Evolutionary conservation across 2,113 vertebrate species (phyloP).

Genomic region (Erinaceus europaeus): DNA sequence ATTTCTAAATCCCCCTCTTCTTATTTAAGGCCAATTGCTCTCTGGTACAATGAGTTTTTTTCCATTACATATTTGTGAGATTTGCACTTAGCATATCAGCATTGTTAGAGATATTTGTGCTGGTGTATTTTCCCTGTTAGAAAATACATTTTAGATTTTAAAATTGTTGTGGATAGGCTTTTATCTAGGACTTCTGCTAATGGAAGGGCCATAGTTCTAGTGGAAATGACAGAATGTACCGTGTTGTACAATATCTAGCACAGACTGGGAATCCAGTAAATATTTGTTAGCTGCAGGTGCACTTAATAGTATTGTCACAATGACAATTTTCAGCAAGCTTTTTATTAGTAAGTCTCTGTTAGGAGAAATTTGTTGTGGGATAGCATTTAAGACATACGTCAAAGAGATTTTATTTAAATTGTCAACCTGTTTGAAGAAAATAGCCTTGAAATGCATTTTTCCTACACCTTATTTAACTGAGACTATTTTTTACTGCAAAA

Average conservation of each 20-base stretch:
- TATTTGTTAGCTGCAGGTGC: not conserved
- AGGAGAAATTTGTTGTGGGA: not conserved
- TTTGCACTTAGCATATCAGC: slow-evolving; percentile 53
- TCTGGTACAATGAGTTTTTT: slow-evolving; percentile 41
- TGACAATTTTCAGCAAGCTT: not conserved
- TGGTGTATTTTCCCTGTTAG: not conserved
- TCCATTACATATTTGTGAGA: slow-evolving; percentile 37
- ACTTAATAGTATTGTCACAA: not conserved
- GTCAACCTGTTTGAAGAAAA: not conserved
- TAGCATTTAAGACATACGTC: not conserved
- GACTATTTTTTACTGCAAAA: not conserved
- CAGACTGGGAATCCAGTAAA: not conserved
- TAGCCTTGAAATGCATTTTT: not conserved
- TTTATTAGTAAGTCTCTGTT: not conserved
- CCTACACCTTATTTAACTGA: not conserved
- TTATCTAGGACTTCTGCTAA: not conserved
- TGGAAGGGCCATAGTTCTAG: not conserved
- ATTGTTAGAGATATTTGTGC: slow-evolving; percentile 22
- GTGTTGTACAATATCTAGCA: not conserved
- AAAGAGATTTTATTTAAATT: slow-evolving; percentile 8
- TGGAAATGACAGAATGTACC: not conserved
- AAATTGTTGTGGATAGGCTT: slow-evolving; percentile 7
- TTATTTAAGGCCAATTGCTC: slow-evolving; percentile 24
- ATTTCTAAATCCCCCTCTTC: slow-evolving; percentile 43
- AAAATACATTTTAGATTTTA: not conserved